Evolutionary conservation across 2,888 invertebrate species (phyloP).

Genomic region (Epistrophella euchroma): DNA sequence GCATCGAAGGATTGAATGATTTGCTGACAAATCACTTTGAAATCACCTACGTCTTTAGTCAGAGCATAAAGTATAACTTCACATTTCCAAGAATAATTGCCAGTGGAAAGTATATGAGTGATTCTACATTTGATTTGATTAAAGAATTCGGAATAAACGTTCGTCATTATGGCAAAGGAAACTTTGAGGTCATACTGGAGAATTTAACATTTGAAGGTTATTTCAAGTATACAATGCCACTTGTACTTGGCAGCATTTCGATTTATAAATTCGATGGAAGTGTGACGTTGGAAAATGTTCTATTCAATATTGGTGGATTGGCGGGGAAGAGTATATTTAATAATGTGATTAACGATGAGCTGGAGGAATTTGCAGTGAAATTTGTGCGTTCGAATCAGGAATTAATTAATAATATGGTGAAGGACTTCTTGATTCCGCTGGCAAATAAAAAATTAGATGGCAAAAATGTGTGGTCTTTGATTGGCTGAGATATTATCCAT

Average conservation of each 20-base stretch:
- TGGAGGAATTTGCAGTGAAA: constrained; percentile 78
- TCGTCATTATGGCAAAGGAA: constrained; percentile 80
- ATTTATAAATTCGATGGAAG: constrained; percentile 80
- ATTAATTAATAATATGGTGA: constrained; percentile 79
- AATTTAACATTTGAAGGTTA: constrained; percentile 79
- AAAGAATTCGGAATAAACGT: constrained; percentile 78
- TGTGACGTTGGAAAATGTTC: constrained; percentile 78
- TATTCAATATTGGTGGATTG: constrained; percentile 80
- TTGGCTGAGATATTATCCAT: neutral
- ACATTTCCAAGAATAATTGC: constrained; percentile 78
- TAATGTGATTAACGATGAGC: constrained; percentile 78
- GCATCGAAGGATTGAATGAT: constrained; percentile 80
- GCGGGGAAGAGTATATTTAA: constrained; percentile 80
- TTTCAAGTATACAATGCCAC: constrained; percentile 82
- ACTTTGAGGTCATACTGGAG: constrained; percentile 78
- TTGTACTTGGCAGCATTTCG: constrained; percentile 79
- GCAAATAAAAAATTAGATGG: constrained; percentile 79
- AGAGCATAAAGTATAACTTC: constrained; percentile 80
- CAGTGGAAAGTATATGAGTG: constrained; percentile 77
- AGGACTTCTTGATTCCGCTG: constrained; percentile 78
- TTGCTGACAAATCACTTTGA: constrained; percentile 80
- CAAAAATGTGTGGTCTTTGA: constrained; percentile 79
- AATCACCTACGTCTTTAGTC: constrained; percentile 78
- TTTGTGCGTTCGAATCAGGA: constrained; percentile 79
- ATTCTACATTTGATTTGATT: constrained; percentile 78